Evolutionary conservation across 2,888 invertebrate genomes (phyloP).

Genomic region (Drosophila vallismaia): DNA sequence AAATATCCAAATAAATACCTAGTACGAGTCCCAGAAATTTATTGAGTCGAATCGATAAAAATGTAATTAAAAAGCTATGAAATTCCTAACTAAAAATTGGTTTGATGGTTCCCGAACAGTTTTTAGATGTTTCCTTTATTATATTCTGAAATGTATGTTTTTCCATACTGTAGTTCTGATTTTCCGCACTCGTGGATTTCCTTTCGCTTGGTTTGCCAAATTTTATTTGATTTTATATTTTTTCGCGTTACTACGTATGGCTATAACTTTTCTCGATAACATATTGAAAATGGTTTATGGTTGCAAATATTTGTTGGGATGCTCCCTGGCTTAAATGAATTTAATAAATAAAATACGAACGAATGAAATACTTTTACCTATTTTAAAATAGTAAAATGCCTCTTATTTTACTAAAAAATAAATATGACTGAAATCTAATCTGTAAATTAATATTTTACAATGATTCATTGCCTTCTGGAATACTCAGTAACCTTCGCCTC

Average conservation of each 20-base stretch:
- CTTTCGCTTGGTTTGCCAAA: slow-evolving; percentile 27
- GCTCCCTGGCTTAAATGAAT: not conserved
- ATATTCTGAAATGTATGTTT: slow-evolving; percentile 13
- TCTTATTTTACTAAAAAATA: too few species aligned
- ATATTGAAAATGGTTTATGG: not conserved
- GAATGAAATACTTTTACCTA: not conserved
- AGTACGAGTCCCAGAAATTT: not conserved
- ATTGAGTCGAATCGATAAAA: not conserved
- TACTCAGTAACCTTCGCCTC: slow-evolving; percentile 2
- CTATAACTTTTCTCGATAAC: not conserved
- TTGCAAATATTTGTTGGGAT: slow-evolving; percentile 35
- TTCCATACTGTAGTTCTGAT: slow-evolving; percentile 2
- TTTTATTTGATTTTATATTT: slow-evolving; percentile 11
- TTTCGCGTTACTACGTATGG: slow-evolving; percentile 38
- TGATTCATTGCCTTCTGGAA: slow-evolving; percentile 26
- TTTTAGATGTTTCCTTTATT: not conserved
- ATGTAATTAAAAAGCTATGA: slow-evolving; percentile 1
- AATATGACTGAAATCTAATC: slow-evolving; percentile 15
- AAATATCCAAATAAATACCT: slow-evolving; percentile 12
- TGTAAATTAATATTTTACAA: slow-evolving; percentile 30
- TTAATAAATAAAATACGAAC: not conserved
- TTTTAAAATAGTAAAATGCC: too few species aligned
- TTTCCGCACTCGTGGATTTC: slow-evolving; percentile 13
- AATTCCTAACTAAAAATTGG: not conserved
- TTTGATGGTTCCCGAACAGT: not conserved